Base-by-base conservation (phyloP, 1,140 invertebrate species). In the Camponotus vicinus region DNA sequence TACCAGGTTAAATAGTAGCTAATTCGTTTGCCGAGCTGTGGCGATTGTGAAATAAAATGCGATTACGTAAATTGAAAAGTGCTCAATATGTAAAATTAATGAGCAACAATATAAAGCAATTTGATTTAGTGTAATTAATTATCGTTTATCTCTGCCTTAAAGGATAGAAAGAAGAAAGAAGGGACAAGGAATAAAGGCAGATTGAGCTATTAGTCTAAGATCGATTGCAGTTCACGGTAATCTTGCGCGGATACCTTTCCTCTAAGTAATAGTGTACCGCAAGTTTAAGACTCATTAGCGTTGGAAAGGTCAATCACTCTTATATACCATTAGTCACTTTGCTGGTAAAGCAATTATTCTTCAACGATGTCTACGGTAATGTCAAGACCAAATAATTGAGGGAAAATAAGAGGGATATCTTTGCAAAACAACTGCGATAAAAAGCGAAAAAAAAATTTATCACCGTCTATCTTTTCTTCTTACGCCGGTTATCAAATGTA, bases 201-300 rank as follows among this genome's bases (percentile, higher is more conserved):
- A 83, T 83, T 40, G 61, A 75, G 55, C 69, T 83, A 83, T 83
- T 83, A 73, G 55, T 63, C n/a, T 57, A 75, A 83, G 79, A 83
- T 75, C 69, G 82, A 84, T 77, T 77, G 69, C 71, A 69, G 64
- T 85, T 85, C 73, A 63, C 63, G 42, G 75, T 49, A 45, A 66
- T n/a, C 45, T 78, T 42, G 82, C 21, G 73, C 21, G 45, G 21
- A 9, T 78, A 66, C 61, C 52, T 59, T 42, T 42, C 34, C 45
- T 61, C 21, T 78, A 78, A 78, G 82, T 85, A 78, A 78, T 63
- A 64, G 82, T 52, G 49, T 40, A 52, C 75, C 82, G 71, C 82
- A 85, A 85, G 82, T 83, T 83, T 83, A 71, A 83, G 79, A 83
- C 79, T 83, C 79, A 83, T 83, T 83, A 83, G 57, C 69, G 79